These are phyloP conservation scores for Ectemnius lituratus DNA, from an alignment of 2,888 invertebrate genomes.

Conservation along the genomic window DNA sequence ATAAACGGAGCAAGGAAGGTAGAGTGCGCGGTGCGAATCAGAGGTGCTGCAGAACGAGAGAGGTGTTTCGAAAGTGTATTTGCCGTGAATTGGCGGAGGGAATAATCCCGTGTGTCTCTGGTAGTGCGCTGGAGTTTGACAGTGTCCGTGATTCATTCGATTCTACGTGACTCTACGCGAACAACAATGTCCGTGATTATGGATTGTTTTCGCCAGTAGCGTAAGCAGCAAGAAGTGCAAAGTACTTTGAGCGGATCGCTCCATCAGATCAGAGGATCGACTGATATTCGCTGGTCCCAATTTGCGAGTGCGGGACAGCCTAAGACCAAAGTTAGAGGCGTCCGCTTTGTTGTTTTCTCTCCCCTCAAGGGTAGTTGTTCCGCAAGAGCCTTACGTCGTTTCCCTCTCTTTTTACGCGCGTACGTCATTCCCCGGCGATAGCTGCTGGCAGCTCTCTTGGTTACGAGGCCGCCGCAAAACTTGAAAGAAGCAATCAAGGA, in stretches of 20 bases:
- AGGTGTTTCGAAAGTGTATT: slow-evolving; percentile 26
- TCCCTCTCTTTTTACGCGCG: slow-evolving; percentile 37
- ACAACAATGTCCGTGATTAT: slow-evolving; percentile 72
- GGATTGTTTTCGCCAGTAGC: slow-evolving; percentile 75
- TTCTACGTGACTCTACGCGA: slow-evolving; percentile 52
- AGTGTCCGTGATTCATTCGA: slow-evolving; percentile 48
- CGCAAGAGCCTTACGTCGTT: slow-evolving; percentile 28
- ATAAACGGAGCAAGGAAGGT: slow-evolving; percentile 35
- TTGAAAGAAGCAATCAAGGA: no score
- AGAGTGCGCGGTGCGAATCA: slow-evolving; percentile 22
- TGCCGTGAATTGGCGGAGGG: neutral
- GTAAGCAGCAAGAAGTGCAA: slow-evolving; percentile 43
- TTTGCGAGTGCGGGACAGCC: neutral
- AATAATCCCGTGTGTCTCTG: slow-evolving; percentile 22
- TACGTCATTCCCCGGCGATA: slow-evolving; percentile 28
- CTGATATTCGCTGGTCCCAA: slow-evolving; percentile 23
- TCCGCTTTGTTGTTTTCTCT: neutral
- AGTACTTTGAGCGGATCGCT: slow-evolving; percentile 35
- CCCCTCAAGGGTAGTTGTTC: slow-evolving; percentile 17
- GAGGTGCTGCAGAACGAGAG: slow-evolving; percentile 22
- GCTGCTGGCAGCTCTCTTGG: neutral
- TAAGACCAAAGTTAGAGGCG: neutral
- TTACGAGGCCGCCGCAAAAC: no score
- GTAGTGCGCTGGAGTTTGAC: slow-evolving; percentile 29
- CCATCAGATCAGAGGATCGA: slow-evolving; percentile 27